phyloP scores from a whole-genome alignment of 2,113 vertebrate species.

The Istiophorus platypterus region DNA sequence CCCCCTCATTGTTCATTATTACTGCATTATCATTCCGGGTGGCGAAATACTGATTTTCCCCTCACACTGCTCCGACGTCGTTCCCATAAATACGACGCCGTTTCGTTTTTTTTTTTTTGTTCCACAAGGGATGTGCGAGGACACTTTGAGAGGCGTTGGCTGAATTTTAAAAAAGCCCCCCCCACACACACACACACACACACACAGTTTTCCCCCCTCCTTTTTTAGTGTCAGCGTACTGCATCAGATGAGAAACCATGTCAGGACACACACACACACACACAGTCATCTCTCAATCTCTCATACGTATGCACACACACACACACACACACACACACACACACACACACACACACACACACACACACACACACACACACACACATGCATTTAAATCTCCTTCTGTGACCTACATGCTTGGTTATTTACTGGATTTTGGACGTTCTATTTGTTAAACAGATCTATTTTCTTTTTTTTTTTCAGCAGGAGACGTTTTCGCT shows the following conservation, averaged over 20 bases:
- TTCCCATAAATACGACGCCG: conserved; percentile 25
- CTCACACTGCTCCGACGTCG: conserved; percentile 42
- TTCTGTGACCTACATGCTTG: background rate
- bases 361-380: background rate
- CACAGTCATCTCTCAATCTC: too few species aligned
- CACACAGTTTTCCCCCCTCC: background rate
- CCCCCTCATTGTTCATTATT: conserved; percentile 68
- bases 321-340: background rate
- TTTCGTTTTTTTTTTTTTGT: conserved; percentile 27
- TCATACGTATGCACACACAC: conserved; percentile 13
- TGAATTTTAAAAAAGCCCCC: conserved; percentile 16
- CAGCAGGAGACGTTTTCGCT: too few species aligned
- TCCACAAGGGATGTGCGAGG: conserved; percentile 4
- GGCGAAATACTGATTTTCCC: conserved; percentile 66
- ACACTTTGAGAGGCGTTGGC: conserved; percentile 29
- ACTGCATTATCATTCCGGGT: conserved; percentile 63
- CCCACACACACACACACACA: too few species aligned
- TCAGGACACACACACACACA: conserved; percentile 13
- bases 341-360: conserved; percentile 16
- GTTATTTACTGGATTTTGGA: background rate
- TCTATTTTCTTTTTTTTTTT: too few species aligned
- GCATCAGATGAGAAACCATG: background rate
- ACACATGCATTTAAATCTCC: background rate
- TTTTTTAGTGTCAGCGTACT: background rate
- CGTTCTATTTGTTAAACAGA: background rate